phyloP scores from a whole-genome alignment of 2,888 invertebrate genomes.

The Brachyopa scutellaris region DNA sequence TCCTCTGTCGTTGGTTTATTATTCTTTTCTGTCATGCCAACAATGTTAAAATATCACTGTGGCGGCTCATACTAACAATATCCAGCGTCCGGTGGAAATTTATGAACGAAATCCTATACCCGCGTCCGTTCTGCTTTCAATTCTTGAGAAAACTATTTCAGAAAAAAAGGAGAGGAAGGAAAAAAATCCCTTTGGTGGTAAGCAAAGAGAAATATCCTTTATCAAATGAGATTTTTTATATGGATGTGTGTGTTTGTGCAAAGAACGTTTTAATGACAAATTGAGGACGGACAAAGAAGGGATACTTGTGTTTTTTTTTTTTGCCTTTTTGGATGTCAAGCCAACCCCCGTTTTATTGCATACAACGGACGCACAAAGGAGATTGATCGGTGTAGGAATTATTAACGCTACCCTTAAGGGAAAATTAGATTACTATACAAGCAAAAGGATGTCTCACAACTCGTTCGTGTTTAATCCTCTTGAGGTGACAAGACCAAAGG shows the following conservation, averaged over 20 bases:
- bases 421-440: conserved; percentile 58
- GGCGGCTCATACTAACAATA: conserved; percentile 36
- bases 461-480: conserved; percentile 43
- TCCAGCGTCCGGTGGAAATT: conserved; percentile 60
- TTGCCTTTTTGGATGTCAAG: background rate
- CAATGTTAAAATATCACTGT: conserved; percentile 49
- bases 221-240: conserved; percentile 22
- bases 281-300: conserved; percentile 36
- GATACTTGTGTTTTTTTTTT: conserved; percentile 11
- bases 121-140: conserved; percentile 25
- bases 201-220: conserved; percentile 64
- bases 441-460: conserved; percentile 39
- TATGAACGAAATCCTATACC: conserved; percentile 66
- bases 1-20: conserved; percentile 40
- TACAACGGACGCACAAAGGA: conserved; percentile 26
- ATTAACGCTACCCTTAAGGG: conserved; percentile 44
- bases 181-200: conserved; percentile 45
- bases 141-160: conserved; percentile 47
- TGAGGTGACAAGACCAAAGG: conserved; percentile 38
- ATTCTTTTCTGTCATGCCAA: conserved; percentile 65
- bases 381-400: conserved; percentile 65
- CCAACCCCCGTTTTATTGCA: conserved; percentile 8
- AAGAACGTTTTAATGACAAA: conserved; percentile 64
- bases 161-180: background rate
- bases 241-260: conserved; percentile 23